These are phyloP conservation scores for Gonioctena quinquepunctata DNA, from an alignment of 1,140 invertebrate species.

Conservation along the genomic window DNA sequence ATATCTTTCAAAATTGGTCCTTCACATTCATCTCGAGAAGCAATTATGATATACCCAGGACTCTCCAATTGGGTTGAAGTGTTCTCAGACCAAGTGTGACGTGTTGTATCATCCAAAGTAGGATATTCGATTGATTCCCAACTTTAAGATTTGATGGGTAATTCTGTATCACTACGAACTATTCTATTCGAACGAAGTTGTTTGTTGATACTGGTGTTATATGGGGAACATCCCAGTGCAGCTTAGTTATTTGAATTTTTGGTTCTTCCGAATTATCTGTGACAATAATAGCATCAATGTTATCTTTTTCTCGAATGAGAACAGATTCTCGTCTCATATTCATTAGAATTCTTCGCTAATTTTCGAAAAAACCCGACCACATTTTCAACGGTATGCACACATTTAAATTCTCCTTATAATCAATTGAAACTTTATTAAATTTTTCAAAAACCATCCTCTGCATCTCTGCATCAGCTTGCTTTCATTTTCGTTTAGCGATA, in stretches of 20 bases:
- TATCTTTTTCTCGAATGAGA: slow-evolving; percentile 47
- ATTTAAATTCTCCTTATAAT: background rate
- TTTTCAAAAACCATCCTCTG: slow-evolving; percentile 34
- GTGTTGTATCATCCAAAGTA: too few species aligned
- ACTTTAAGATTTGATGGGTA: too few species aligned
- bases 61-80: slow-evolving; percentile 28
- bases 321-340: slow-evolving; percentile 57
- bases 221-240: background rate
- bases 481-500: slow-evolving; percentile 5
- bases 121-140: too few species aligned
- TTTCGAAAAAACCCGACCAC: slow-evolving; percentile 24
- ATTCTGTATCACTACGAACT: too few species aligned
- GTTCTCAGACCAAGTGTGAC: slow-evolving; percentile 35
- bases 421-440: slow-evolving; percentile 1
- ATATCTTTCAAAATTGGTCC: too few species aligned
- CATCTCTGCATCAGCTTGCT: background rate
- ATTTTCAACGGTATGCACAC: slow-evolving; percentile 42
- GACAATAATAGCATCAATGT: slow-evolving; percentile 32
- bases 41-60: slow-evolving; percentile 20
- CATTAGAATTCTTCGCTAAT: slow-evolving; percentile 55
- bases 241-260: slow-evolving; percentile 14
- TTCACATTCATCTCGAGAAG: slow-evolving; percentile 4
- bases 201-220: background rate
- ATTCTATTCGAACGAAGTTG: too few species aligned
- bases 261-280: slow-evolving; percentile 1